phyloP scores from a whole-genome alignment of 2,888 invertebrate genomes.

The Thecocarcelia acutangulata region DNA sequence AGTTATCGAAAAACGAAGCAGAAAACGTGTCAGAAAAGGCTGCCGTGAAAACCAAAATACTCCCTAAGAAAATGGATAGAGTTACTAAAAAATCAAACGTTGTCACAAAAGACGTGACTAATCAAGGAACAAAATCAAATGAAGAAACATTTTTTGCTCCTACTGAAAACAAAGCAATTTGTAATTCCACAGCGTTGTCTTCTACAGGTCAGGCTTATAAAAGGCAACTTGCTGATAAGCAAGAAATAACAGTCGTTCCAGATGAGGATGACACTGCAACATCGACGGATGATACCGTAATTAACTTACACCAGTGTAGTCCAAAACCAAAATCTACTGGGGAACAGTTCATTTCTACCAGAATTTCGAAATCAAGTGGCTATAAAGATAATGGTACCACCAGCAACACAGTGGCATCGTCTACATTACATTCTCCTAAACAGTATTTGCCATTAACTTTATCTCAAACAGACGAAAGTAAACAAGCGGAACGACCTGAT shows the following conservation, averaged over 20 bases:
- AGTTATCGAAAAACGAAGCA: not conserved
- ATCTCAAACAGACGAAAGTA: not conserved
- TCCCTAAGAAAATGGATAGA: too few relatives aligned
- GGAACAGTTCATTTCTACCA: not conserved
- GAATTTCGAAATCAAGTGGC: not conserved
- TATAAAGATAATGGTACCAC: not conserved
- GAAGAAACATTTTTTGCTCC: constrained; percentile 71
- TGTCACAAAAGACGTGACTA: too few relatives aligned
- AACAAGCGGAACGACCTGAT: not conserved
- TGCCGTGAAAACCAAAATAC: not conserved
- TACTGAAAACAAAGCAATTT: constrained; percentile 70
- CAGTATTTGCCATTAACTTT: not conserved
- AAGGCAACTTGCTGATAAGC: constrained; percentile 49
- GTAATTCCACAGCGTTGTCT: constrained; percentile 75
- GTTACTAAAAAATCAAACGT: too few relatives aligned
- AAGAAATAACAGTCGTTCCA: too few relatives aligned
- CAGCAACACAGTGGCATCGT: constrained; percentile 18
- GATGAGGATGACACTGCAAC: not conserved
- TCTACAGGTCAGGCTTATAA: constrained; percentile 63
- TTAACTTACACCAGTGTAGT: not conserved
- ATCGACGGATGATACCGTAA: not conserved
- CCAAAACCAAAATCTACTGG: not conserved
- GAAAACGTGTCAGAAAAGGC: not conserved
- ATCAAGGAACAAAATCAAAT: too few relatives aligned
- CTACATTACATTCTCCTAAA: constrained; percentile 35